phyloP scores from a whole-genome alignment of 1,140 invertebrate genomes.

The Aphis craccivora region DNA sequence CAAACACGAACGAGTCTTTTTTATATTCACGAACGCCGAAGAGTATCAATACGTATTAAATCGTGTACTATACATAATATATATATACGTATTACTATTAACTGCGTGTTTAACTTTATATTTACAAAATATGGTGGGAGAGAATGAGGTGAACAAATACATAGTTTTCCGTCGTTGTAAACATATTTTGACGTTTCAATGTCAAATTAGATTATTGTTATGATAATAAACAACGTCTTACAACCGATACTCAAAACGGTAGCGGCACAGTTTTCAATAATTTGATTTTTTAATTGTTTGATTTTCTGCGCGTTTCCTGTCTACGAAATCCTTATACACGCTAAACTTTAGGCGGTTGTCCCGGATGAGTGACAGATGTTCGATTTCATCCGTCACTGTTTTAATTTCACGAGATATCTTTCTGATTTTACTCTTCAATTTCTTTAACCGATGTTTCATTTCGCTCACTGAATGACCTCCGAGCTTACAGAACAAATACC shows the following conservation, averaged over 20 bases:
- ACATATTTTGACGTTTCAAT: neutral
- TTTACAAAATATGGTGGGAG: neutral
- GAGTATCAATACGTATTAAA: neutral
- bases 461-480: neutral
- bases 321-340: neutral
- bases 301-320: neutral
- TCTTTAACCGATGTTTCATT: neutral
- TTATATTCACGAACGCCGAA: neutral
- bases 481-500: neutral
- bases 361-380: constrained; percentile 35
- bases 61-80: neutral
- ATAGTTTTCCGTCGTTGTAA: neutral
- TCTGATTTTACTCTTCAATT: neutral
- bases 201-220: neutral
- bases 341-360: neutral
- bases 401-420: neutral
- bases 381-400: neutral
- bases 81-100: neutral
- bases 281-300: neutral
- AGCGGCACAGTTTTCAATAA: neutral
- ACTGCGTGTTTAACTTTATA: neutral
- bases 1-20: neutral
- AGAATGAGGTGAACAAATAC: neutral
- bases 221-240: neutral
- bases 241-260: neutral